Evolutionary conservation across 2,888 invertebrate species (phyloP).

Genomic region (Busseola fusca): DNA sequence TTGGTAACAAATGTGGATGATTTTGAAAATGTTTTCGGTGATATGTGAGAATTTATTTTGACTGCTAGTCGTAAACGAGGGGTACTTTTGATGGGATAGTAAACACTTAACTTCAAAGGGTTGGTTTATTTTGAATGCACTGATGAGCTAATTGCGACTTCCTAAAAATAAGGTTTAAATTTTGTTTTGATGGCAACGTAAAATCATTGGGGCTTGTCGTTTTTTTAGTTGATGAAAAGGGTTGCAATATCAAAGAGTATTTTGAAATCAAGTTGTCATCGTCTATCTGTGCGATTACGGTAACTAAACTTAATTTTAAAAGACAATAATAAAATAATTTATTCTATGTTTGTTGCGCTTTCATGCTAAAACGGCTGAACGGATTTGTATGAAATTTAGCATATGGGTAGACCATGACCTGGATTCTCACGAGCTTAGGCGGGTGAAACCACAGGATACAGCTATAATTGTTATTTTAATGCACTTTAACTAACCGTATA

Average conservation of each 20-base stretch:
- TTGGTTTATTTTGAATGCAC: conserved; percentile 58
- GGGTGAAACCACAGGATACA: neutral
- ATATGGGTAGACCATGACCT: neutral
- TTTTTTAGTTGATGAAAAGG: conserved; percentile 12
- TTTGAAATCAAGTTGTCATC: neutral
- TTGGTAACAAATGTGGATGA: conserved; percentile 84
- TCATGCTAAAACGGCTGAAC: neutral
- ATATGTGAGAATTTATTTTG: conserved; percentile 69
- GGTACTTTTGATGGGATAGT: conserved; percentile 62
- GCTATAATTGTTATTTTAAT: neutral
- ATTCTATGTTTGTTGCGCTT: neutral
- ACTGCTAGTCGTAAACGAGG: conserved; percentile 58
- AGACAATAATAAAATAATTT: no score
- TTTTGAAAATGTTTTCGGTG: conserved; percentile 61
- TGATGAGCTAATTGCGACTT: conserved; percentile 60
- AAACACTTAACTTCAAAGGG: conserved; percentile 66
- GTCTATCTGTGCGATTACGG: neutral
- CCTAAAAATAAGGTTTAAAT: conserved; percentile 55
- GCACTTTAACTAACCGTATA: neutral
- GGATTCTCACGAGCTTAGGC: neutral
- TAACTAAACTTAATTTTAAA: no score
- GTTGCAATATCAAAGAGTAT: conserved; percentile 3
- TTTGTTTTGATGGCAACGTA: conserved; percentile 38
- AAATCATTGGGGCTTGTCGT: conserved; percentile 9
- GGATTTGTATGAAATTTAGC: neutral